Evolutionary conservation across 2,113 vertebrate genomes (phyloP).

Genomic region (Bufo gargarizans): DNA sequence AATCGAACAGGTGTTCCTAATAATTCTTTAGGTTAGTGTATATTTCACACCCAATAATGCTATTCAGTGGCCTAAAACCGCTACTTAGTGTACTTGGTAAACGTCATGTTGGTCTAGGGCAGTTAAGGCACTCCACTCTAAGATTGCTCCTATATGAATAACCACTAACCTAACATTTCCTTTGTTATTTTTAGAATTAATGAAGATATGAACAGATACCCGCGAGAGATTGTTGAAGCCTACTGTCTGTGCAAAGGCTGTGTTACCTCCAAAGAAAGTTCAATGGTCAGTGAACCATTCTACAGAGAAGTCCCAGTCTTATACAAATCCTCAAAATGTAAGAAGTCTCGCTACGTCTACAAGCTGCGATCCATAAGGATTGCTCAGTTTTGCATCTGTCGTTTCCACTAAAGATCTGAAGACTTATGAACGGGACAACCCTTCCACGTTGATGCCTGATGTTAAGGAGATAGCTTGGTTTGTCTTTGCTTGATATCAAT

Average conservation of each 20-base stretch:
- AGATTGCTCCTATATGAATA: not conserved
- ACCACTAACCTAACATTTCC: not conserved
- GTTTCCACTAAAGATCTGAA: slow-evolving; percentile 39
- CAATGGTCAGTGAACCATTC: slow-evolving; percentile 45
- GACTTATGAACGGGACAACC: not conserved
- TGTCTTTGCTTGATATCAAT: not conserved
- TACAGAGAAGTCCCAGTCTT: slow-evolving; percentile 41
- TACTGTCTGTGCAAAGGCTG: slow-evolving; percentile 52
- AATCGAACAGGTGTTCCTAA: too few relatives aligned
- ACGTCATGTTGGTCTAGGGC: too few relatives aligned
- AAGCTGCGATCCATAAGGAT: slow-evolving; percentile 39
- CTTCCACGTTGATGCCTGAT: not conserved
- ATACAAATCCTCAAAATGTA: slow-evolving; percentile 41
- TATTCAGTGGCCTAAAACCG: too few relatives aligned
- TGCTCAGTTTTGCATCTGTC: slow-evolving; percentile 56
- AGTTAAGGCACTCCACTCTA: too few relatives aligned
- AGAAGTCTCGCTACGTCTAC: slow-evolving; percentile 44
- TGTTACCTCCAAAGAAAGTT: slow-evolving; percentile 1
- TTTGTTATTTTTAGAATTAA: slow-evolving; percentile 42
- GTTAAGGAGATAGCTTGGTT: not conserved
- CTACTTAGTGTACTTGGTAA: too few relatives aligned
- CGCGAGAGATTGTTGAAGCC: slow-evolving; percentile 29
- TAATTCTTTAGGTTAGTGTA: too few relatives aligned
- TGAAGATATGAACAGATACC: slow-evolving; percentile 49
- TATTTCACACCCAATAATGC: too few relatives aligned